Evolutionary conservation across 2,113 vertebrate species (phyloP), one percentile per base, ranked within the genome.

Genomic region (Eptesicus fuscus): DNA sequence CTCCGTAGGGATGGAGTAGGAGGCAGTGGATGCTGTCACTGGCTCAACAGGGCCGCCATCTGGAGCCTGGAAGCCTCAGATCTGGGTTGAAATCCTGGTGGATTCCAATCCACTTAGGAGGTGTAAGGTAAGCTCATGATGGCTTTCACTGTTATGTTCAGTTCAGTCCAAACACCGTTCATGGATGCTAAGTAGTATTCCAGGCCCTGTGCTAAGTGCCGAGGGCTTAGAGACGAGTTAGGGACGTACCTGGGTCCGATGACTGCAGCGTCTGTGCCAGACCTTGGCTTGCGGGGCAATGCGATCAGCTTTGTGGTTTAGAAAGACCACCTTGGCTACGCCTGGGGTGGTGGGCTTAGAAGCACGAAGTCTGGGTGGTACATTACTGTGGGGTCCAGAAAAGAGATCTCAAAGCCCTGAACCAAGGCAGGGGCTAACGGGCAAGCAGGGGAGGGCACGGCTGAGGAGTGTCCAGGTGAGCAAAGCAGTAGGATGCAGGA

Each of bases 151-250:
- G 9, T 71, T 70, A 56, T 78, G 79, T 42, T 90, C 95, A 85
- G 63, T 77, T 88, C 83, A 78, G 69, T 56, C 77, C 74, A 65
- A 70, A 82, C 83, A 95, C 94, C 28, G 85, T 71, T 87, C 35
- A 51, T 22, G 74, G 76, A 59, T 30, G 22, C 40, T 80, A 10
- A 71, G 47, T 23, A 88, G 76, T 76, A n/a, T 32, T 25, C 73
- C 10, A 30, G 89, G 44, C n/a, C 90, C 61, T 30, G 17, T 8
- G 4, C 42, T 88, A 86, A 91, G 74, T 25, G 8, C 40, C 2
- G 28, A 77, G 44, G 88, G 80, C 82, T 47, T n/a, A 35, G 51
- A 73, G 74, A 70, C 35, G 83, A 83, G 69, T 49, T 7, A 40
- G 49, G 25, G 16, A 61, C 28, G n/a, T 56, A 23, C 42, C 83